Evolutionary conservation across 2,113 vertebrate genomes (phyloP), one percentile per base, ranked within the genome.

Genomic region (Scolopax mira): DNA sequence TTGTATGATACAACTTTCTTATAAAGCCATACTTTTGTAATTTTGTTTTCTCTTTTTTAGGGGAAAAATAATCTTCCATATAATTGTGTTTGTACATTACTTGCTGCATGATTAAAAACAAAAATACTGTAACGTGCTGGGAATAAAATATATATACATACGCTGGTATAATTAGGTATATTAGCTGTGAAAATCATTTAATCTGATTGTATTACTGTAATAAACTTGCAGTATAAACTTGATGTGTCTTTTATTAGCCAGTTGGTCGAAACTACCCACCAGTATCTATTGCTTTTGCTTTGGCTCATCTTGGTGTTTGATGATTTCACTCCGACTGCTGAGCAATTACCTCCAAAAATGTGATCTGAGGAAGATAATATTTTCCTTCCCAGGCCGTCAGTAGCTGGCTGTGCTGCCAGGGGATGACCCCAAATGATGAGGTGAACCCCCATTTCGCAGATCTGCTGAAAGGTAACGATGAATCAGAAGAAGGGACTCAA

Each of bases 1-100:
- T 74, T 69, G 77, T 93, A 72, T 71, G 51, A 88, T 55, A 82
- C 1, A 2, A 80, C 27, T 96, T 92, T 89, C 83, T 93, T 85
- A 87, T 33, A 90, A 96, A 97, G 93, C 91, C 89, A 94, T 87
- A 92, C 72, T 97, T 96, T 81, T 94, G 27, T 90, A 95, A 93
- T 88, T 86, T 88, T 48, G 16, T 48, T 88, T 84, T 94, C 35
- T 79, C 80, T 90, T 91, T 94, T 94, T 72, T 87, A 39, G 15
- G 42, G 25, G 11, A 10, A 23, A 37, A 49, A 11, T 21, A 55
- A 44, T 61, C 73, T 93, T 87, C 55, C 54, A 70, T 67, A 18
- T 60, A 72, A 75, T 69, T 81, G 51, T 96, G 65, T 93, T 89
- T 89, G 67, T 94, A 93, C 58, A 64, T 93, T 93, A 60, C 31